These are phyloP conservation scores for Schizotus pectinicornis DNA, from an alignment of 2,888 invertebrate species.

Conservation along the genomic window DNA sequence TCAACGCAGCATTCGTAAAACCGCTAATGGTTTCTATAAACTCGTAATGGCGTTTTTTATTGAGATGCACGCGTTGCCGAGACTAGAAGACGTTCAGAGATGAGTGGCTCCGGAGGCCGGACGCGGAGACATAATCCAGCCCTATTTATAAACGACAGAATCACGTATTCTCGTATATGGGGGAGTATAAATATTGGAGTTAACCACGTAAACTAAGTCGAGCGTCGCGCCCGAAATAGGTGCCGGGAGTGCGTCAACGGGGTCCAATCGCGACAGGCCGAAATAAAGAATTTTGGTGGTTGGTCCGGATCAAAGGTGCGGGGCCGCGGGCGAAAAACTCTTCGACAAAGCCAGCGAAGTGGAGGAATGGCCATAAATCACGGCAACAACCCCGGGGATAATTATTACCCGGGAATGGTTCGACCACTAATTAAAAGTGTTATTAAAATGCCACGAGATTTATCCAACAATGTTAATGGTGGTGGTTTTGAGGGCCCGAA, in stretches of 20 bases:
- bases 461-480: slow-evolving; percentile 39
- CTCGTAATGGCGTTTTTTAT: slow-evolving; percentile 29
- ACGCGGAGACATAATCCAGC: slow-evolving; percentile 19
- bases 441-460: slow-evolving; percentile 50
- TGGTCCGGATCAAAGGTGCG: too few relatives aligned
- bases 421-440: slow-evolving; percentile 47
- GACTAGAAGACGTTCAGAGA: slow-evolving; percentile 20
- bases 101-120: slow-evolving; percentile 6
- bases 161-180: slow-evolving; percentile 1
- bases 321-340: too few relatives aligned
- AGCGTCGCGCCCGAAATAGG: background rate
- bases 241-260: slow-evolving; percentile 24
- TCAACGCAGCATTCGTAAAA: slow-evolving; percentile 28
- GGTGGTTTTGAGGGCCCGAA: slow-evolving; percentile 1
- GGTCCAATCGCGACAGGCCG: too few relatives aligned
- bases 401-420: slow-evolving; percentile 38
- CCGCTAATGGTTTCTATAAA: slow-evolving; percentile 33
- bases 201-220: slow-evolving; percentile 19
- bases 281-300: too few relatives aligned
- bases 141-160: slow-evolving; percentile 24
- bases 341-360: slow-evolving; percentile 2
- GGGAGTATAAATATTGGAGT: slow-evolving; percentile 27
- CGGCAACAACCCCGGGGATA: slow-evolving; percentile 18
- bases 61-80: slow-evolving; percentile 27
- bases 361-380: slow-evolving; percentile 20